Percentiles rank a stretch among this genome's conserved stretches.
phyloP scores from a whole-genome alignment of 1,140 invertebrate genomes.

The Coboldia fuscipes region DNA sequence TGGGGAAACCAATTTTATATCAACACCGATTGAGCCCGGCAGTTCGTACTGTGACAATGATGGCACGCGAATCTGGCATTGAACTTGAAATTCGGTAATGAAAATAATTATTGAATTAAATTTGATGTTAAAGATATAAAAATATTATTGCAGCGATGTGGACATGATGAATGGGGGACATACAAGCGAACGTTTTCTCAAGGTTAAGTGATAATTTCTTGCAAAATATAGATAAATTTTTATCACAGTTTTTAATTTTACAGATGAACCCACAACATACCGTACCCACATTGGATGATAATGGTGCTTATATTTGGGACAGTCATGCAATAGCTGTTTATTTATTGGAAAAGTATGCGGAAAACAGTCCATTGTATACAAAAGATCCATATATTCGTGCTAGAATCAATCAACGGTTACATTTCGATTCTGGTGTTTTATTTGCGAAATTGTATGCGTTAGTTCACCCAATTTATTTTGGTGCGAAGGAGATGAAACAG shows the following conservation, averaged over 20 bases:
- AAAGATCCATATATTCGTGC: conserved; percentile 18
- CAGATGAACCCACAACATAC: conserved; percentile 29
- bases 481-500: too few relatives aligned
- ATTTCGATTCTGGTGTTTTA: neutral
- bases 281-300: conserved; percentile 30
- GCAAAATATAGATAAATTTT: too few relatives aligned
- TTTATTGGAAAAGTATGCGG: conserved; percentile 11
- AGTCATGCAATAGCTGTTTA: conserved; percentile 21
- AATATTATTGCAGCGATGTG: conserved; percentile 31
- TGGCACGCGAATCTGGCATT: conserved; percentile 21
- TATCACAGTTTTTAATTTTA: too few relatives aligned
- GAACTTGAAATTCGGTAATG: conserved; percentile 20
- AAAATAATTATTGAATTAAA: too few relatives aligned
- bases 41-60: conserved; percentile 21
- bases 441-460: too few relatives aligned
- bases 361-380: conserved; percentile 22
- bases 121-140: too few relatives aligned
- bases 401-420: neutral
- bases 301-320: conserved; percentile 29
- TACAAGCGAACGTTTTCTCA: too few relatives aligned
- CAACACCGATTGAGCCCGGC: conserved; percentile 24
- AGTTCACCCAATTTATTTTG: too few relatives aligned
- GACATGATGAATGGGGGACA: conserved; percentile 37
- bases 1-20: conserved; percentile 20
- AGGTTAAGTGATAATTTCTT: conserved; percentile 19